These are phyloP conservation scores for Spheniscus mendiculus DNA, from an alignment of 2,113 vertebrate genomes.

Conservation along the genomic window DNA sequence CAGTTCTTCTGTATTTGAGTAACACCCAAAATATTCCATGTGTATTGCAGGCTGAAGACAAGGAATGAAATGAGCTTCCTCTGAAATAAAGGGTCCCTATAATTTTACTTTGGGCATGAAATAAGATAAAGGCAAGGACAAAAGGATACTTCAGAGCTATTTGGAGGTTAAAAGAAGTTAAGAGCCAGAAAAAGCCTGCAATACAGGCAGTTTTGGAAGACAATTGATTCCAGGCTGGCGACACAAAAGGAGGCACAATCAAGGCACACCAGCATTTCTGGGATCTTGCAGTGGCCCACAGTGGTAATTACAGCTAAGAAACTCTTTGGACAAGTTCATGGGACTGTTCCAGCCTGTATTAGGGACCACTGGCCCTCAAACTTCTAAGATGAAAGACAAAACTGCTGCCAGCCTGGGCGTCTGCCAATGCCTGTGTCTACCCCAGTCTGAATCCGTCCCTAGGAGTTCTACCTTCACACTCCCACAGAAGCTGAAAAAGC, in stretches of 20 bases:
- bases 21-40: neutral
- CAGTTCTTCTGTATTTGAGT: neutral
- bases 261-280: neutral
- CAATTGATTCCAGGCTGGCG: fast-evolving
- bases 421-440: neutral
- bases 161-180: neutral
- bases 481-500: neutral
- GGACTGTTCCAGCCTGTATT: neutral
- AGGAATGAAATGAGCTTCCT: neutral
- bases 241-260: neutral
- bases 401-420: neutral
- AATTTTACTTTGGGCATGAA: neutral
- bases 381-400: neutral
- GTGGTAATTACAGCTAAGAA: neutral
- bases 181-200: neutral
- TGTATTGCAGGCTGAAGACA: neutral
- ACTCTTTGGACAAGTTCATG: neutral
- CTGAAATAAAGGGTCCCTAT: neutral
- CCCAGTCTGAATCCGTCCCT: neutral
- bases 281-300: neutral
- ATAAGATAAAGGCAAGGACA: neutral
- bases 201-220: neutral
- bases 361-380: neutral
- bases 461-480: neutral
- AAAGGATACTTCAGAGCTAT: neutral